These are phyloP conservation scores for Psettodes erumei DNA, from an alignment of 2,113 vertebrate genomes.

Conservation along the genomic window DNA sequence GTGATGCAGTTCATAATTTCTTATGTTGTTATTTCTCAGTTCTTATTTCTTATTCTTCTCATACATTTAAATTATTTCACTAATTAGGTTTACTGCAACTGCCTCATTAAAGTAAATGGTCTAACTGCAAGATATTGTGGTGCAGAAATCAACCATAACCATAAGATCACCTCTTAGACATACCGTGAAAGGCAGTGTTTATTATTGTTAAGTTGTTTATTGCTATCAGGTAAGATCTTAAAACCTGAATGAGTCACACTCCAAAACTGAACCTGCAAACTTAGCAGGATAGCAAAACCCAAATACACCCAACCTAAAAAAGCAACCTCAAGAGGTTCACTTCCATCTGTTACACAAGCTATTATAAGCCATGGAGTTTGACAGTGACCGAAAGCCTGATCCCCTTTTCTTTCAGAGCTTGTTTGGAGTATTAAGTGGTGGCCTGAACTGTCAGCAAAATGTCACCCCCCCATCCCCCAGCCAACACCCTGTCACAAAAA, in stretches of 20 bases:
- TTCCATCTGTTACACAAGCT: conserved; percentile 40
- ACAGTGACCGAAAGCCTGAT: conserved; percentile 51
- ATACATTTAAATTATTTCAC: not conserved
- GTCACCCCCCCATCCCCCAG: conserved; percentile 49
- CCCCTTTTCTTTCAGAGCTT: conserved; percentile 37
- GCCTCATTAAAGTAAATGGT: too few species aligned
- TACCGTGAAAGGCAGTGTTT: too few species aligned
- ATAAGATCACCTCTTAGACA: not conserved
- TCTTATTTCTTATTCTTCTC: not conserved
- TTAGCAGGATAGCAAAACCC: conserved; percentile 14
- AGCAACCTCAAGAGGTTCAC: conserved; percentile 5
- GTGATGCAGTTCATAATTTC: not conserved
- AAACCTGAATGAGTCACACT: conserved; percentile 17
- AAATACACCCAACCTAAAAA: conserved; percentile 49
- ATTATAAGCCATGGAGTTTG: conserved; percentile 34
- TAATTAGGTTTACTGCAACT: not conserved
- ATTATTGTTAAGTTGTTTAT: conserved; percentile 10
- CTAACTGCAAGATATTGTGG: not conserved
- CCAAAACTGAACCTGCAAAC: conserved; percentile 26
- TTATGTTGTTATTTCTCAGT: too few species aligned
- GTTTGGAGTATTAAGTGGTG: conserved; percentile 37
- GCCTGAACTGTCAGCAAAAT: conserved; percentile 43
- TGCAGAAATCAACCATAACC: conserved; percentile 3
- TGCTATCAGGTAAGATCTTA: conserved; percentile 17
- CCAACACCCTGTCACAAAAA: conserved; percentile 31